A percentile compares a stretch with the other conserved stretches of the same genome.
Conservation (phyloP, 30 jellyfish, hydroid and myxozoan species). For the Turritopsis dohrnii region DNA sequence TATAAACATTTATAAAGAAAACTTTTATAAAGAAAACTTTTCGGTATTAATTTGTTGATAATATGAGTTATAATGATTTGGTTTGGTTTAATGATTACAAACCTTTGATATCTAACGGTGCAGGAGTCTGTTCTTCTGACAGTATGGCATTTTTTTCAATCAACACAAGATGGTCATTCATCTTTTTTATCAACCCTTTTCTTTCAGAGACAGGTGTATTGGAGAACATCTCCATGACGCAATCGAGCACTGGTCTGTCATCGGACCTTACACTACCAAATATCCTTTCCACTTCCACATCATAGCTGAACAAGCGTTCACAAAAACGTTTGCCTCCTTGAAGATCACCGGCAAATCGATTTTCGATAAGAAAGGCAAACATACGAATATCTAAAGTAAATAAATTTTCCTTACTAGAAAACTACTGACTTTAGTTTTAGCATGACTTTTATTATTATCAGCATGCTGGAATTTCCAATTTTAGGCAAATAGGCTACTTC, state of each 20-base stretch:
- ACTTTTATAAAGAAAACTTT: too few species aligned
- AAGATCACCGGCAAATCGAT: neutral
- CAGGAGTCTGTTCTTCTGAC: neutral
- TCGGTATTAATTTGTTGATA: neutral
- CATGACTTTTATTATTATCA: too few species aligned
- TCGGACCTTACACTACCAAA: neutral
- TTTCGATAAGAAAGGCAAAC: neutral
- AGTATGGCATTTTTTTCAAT: neutral
- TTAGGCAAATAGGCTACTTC: too few species aligned
- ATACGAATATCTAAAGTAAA: neutral
- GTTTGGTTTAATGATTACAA: neutral
- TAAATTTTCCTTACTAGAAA: too few species aligned
- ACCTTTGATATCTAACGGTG: neutral
- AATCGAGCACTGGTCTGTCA: neutral
- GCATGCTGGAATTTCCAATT: too few species aligned
- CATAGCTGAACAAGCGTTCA: neutral
- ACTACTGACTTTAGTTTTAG: too few species aligned
- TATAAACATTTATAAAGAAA: too few species aligned
- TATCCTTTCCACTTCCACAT: neutral
- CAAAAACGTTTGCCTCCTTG: neutral
- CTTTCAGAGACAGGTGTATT: neutral
- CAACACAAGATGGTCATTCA: neutral
- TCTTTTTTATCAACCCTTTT: neutral
- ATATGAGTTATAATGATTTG: neutral
- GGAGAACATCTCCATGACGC: neutral